Percentiles rank a stretch among this genome's conserved stretches.
These are phyloP conservation scores for Pterostichus niger DNA, from an alignment of 2,888 invertebrate species.

Conservation along the genomic window DNA sequence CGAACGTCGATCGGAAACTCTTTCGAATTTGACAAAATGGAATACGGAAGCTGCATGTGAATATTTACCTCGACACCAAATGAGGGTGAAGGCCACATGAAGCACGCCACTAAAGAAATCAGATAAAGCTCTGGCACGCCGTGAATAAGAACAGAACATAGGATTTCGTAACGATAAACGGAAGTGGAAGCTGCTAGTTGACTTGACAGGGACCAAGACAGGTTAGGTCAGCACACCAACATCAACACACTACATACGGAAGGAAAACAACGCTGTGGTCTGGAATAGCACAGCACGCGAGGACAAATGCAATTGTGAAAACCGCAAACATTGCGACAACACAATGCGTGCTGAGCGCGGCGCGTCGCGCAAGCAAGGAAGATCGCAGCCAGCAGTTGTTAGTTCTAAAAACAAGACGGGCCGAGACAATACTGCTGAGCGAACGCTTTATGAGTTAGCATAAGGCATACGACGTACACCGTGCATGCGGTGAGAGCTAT, in stretches of 20 bases:
- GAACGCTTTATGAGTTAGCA: constrained; percentile 50
- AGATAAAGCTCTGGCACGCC: background rate
- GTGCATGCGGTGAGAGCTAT: background rate
- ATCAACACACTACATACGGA: background rate
- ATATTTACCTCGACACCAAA: constrained; percentile 28
- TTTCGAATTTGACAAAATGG: constrained; percentile 41
- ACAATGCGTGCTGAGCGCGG: background rate
- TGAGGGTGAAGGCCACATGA: background rate
- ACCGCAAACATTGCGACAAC: constrained; percentile 29
- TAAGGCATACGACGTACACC: too few species aligned
- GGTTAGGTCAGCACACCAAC: background rate
- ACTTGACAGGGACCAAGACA: background rate
- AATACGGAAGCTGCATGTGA: constrained; percentile 38
- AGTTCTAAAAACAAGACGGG: constrained; percentile 41
- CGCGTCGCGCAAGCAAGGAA: background rate
- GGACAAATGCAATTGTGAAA: constrained; percentile 37
- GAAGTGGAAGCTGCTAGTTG: background rate
- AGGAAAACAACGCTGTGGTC: constrained; percentile 10
- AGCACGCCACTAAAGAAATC: background rate
- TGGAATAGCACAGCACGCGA: background rate
- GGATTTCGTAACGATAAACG: constrained; percentile 18
- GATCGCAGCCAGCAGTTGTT: constrained; percentile 4
- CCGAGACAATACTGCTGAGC: constrained; percentile 36
- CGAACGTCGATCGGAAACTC: constrained; percentile 39
- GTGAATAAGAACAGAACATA: constrained; percentile 5